These are phyloP conservation scores for Coremacera marginata DNA, from an alignment of 2,888 invertebrate genomes.

Conservation along the genomic window DNA sequence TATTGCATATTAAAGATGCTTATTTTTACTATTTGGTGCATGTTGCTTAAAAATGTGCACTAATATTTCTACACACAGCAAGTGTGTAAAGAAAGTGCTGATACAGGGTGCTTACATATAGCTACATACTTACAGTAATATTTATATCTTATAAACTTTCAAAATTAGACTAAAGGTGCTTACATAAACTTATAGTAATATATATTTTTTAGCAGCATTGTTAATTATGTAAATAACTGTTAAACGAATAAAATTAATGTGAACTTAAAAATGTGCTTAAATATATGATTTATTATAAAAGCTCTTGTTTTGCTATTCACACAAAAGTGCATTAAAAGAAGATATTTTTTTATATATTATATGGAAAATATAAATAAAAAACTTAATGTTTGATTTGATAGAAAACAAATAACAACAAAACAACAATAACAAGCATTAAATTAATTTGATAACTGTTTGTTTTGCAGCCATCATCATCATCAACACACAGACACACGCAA, in stretches of 20 bases:
- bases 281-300: no score
- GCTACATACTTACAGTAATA: background rate
- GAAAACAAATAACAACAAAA: slow-evolving; percentile 10
- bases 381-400: background rate
- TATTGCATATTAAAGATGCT: no score
- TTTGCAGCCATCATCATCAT: background rate
- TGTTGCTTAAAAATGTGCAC: background rate
- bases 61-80: background rate
- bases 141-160: background rate
- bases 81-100: background rate
- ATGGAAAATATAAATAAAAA: background rate
- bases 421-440: slow-evolving; percentile 3
- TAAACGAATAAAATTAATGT: slow-evolving; percentile 15
- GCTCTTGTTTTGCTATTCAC: slow-evolving; percentile 3
- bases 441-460: slow-evolving; percentile 1
- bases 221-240: slow-evolving; percentile 21
- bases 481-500: background rate
- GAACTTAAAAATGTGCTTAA: slow-evolving; percentile 35
- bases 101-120: background rate
- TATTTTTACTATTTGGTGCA: background rate
- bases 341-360: slow-evolving; percentile 25
- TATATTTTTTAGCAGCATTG: slow-evolving; percentile 11
- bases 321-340: slow-evolving; percentile 33
- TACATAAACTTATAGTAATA: slow-evolving; percentile 36
- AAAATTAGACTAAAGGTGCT: slow-evolving; percentile 15